A percentile compares a stretch with the other conserved stretches of the same genome.
These are phyloP conservation scores for Caenorhabditis tropicalis DNA, from an alignment of 1,140 invertebrate species.

Conservation along the genomic window DNA sequence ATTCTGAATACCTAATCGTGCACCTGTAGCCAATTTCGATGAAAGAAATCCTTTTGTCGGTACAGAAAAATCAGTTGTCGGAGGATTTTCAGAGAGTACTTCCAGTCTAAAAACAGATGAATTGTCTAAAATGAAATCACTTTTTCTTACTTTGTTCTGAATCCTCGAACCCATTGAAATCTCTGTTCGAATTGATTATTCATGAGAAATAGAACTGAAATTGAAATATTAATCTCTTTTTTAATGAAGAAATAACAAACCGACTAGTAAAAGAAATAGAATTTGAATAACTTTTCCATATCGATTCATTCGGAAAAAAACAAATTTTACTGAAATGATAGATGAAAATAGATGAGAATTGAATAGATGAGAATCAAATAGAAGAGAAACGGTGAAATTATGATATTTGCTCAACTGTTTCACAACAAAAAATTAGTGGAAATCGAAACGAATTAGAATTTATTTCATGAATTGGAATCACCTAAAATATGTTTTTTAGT, in stretches of 20 bases:
- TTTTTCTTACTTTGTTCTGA: neutral
- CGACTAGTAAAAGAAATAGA: neutral
- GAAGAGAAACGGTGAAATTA: neutral
- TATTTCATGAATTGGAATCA: no score
- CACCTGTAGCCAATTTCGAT: neutral
- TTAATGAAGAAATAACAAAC: neutral
- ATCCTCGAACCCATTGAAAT: neutral
- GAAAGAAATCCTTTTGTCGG: neutral
- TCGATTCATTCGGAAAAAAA: neutral
- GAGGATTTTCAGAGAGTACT: neutral
- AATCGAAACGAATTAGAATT: neutral
- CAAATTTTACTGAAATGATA: neutral
- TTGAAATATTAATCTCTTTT: neutral
- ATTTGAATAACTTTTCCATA: neutral
- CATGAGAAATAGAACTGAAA: neutral
- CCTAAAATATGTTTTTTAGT: no score
- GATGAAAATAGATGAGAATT: neutral
- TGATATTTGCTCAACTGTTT: neutral
- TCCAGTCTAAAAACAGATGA: neutral
- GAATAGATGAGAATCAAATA: neutral
- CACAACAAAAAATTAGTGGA: neutral
- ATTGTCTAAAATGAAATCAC: neutral
- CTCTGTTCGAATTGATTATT: neutral
- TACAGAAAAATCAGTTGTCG: neutral
- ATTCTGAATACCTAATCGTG: neutral